Conservation (phyloP, 35 echinoderm and acorn worm genomes). For the Heliocidaris tuberculata region DNA sequence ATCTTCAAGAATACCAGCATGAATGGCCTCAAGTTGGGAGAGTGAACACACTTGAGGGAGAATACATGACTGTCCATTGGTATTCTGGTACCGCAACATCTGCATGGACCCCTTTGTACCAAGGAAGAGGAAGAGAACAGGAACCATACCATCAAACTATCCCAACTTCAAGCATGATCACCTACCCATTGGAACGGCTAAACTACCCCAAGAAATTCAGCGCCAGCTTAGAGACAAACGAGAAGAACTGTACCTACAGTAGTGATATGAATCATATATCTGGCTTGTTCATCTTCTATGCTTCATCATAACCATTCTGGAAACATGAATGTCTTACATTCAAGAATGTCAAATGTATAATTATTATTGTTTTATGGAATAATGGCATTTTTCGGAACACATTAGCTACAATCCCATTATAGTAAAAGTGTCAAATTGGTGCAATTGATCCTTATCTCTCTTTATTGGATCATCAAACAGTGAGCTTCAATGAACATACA, state of each 20-base stretch:
- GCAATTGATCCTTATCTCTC: too few relatives aligned
- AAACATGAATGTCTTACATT: too few relatives aligned
- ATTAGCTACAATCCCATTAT: too few relatives aligned
- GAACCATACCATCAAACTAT: neutral
- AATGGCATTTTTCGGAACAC: too few relatives aligned
- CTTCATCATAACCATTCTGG: too few relatives aligned
- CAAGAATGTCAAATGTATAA: too few relatives aligned
- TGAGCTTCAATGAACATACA: too few relatives aligned
- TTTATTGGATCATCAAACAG: too few relatives aligned
- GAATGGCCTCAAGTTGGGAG: conserved; percentile 28
- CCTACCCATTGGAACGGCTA: neutral
- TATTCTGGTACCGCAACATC: neutral
- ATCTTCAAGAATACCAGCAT: neutral
- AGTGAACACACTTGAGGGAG: neutral
- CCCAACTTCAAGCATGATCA: neutral
- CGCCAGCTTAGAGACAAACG: conserved; percentile 12
- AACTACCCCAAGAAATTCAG: conserved; percentile 12
- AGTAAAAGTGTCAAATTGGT: too few relatives aligned
- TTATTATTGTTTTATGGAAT: too few relatives aligned
- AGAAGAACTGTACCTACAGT: neutral
- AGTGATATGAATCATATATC: neutral
- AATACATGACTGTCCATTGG: neutral
- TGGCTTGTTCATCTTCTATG: too few relatives aligned
- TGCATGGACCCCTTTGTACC: neutral
- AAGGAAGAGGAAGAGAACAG: neutral